Base-by-base conservation (phyloP, 2,797 vertebrate genomes). In the Trachops cirrhosus region DNA sequence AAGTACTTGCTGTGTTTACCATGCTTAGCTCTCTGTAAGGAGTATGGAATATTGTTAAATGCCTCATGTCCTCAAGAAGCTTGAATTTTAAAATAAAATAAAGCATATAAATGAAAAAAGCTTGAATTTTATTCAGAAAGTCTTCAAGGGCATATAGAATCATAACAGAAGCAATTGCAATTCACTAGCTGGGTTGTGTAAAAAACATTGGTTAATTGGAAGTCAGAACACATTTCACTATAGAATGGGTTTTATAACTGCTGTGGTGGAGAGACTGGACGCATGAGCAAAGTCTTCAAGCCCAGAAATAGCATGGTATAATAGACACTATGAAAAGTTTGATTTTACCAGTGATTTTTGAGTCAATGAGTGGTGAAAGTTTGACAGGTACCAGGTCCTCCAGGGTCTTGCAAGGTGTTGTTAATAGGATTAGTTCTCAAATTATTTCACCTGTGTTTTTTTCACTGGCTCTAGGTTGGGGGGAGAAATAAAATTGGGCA, bases 361-460 rank as follows among this genome's bases (percentile, higher is more conserved):
- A 89, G 74, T 89, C 21, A 16, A 82, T 29, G 29, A 90, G 19
- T 52, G 32, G 32, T 85, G 19, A 57, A 89, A 89, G 32, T 83
- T 95, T 7, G 5, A 7, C 29, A n/a, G 52, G 16, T 67, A 75
- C 22, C 3, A 57, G 41, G 39, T 50, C 32, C 48, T 39, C 41
- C 57, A 92, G 15, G 26, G 15, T 14, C 26, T 89, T 87, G 48
- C 82, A 80, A 84, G 62, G 34, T 70, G 32, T 41, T 92, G 37
- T 39, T 86, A 64, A 84, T 89, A 62, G 67, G n/a, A 86, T 67
- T 89, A 67, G 34, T 86, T 84, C 50, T 85, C 19, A 92, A 96
- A 74, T 89, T 15, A 82, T 77, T 70, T 97, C 67, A 90, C 21
- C 22, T 86, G 24, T 50, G 9, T 73, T 82, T 37, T 34, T 73